Conservation (phyloP, 2,888 invertebrate species). For the Apantesis nais region DNA sequence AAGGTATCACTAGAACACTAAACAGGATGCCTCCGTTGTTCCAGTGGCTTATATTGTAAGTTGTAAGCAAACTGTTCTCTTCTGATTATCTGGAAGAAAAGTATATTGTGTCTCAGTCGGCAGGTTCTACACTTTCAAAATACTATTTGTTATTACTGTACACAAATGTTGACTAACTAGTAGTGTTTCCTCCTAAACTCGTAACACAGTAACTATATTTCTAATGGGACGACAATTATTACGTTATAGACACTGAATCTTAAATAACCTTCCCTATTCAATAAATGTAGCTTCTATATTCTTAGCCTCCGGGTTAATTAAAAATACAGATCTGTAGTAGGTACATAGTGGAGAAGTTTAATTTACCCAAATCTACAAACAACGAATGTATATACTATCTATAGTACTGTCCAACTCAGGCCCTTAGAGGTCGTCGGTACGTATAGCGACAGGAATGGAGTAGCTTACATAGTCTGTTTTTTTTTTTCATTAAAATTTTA, state of each 20-base stretch:
- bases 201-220: neutral
- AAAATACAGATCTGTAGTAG: conserved; percentile 31
- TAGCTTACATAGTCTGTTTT: neutral
- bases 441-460: conserved; percentile 24
- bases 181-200: too few species aligned
- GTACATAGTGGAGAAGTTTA: conserved; percentile 50
- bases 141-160: too few species aligned
- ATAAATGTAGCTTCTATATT: neutral
- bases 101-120: too few species aligned
- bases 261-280: neutral
- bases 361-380: conserved; percentile 53
- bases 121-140: too few species aligned
- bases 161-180: too few species aligned
- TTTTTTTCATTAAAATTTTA: neutral
- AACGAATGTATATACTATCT: conserved; percentile 41
- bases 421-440: conserved; percentile 25
- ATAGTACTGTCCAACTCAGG: conserved; percentile 32
- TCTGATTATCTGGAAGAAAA: too few species aligned
- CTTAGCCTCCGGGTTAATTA: conserved; percentile 1
- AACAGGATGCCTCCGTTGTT: too few species aligned
- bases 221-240: neutral
- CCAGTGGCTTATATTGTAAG: too few species aligned
- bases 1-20: too few species aligned
- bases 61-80: too few species aligned
- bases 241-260: neutral